A percentile compares a stretch with the other conserved stretches of the same genome.
Evolutionary conservation across 30 jellyfish, hydroid and myxozoan genomes (phyloP).

Genomic region (Chrysaora quinquecirrha): DNA sequence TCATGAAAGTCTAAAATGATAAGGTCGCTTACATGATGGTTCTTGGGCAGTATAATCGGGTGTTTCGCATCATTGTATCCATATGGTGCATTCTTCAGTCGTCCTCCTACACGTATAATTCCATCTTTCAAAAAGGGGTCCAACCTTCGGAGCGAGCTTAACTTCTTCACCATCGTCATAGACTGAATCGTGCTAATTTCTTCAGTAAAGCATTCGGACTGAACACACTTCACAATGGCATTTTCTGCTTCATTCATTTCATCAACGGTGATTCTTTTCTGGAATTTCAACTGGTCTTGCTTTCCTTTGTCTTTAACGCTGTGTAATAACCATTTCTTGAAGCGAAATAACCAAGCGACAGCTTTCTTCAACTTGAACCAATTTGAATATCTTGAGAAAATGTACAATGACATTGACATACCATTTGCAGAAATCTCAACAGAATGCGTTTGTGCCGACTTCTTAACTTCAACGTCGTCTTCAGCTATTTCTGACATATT

Average conservation of each 20-base stretch:
- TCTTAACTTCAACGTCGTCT: conserved; percentile 9
- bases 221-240: conserved; percentile 17
- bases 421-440: not conserved
- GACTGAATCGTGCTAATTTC: conserved; percentile 5
- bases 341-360: conserved; percentile 17
- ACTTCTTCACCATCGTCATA: not conserved
- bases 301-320: not conserved
- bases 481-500: not conserved
- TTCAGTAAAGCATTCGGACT: conserved; percentile 8
- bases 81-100: conserved; percentile 21
- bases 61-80: conserved; percentile 1
- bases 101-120: conserved; percentile 27
- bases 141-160: conserved; percentile 7
- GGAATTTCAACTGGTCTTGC: not conserved
- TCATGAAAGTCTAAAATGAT: conserved; percentile 20
- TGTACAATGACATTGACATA: not conserved
- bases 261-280: conserved; percentile 12
- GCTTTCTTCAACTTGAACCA: not conserved
- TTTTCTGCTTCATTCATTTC: conserved; percentile 5
- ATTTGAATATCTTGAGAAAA: not conserved
- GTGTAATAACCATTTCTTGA: not conserved
- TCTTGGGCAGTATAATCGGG: conserved; percentile 33
- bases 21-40: conserved; percentile 22
- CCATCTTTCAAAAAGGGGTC: conserved; percentile 25
- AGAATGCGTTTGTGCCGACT: not conserved